A percentile compares a stretch with the other conserved stretches of the same genome.
These are phyloP conservation scores for Myotis pilosus DNA, from an alignment of 2,797 vertebrate species.

Conservation along the genomic window DNA sequence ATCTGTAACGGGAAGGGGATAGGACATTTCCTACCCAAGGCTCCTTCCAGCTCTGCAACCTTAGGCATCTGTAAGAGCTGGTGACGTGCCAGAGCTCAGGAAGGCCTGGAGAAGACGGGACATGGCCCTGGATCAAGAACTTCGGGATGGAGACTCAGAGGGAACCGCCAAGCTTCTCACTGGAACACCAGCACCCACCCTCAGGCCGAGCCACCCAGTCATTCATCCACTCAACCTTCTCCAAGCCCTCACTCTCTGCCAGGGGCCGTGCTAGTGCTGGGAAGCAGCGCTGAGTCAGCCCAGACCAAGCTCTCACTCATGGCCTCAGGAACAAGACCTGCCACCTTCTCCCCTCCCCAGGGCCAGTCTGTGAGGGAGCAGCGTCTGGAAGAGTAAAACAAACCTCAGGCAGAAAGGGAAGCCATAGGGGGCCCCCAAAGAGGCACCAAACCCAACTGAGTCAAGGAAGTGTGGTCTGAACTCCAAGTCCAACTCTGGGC, in stretches of 20 bases:
- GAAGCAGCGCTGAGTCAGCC: fast-evolving
- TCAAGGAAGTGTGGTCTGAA: neutral
- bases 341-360: neutral
- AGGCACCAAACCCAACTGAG: neutral
- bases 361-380: neutral
- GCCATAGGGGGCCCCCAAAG: fast-evolving
- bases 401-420: neutral
- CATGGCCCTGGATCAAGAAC: neutral
- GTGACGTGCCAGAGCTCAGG: neutral
- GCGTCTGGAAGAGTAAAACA: neutral
- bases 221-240: neutral
- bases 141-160: neutral
- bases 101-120: neutral
- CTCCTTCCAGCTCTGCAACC: neutral
- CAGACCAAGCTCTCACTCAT: neutral
- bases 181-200: neutral
- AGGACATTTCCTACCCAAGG: neutral
- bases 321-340: neutral
- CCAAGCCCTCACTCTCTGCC: neutral
- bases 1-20: neutral
- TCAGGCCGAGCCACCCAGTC: neutral
- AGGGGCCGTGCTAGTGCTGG: neutral
- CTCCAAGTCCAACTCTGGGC: neutral
- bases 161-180: neutral
- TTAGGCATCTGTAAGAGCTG: neutral